Base-by-base conservation (phyloP, 2,888 invertebrate genomes). In the Orthosia incerta region DNA sequence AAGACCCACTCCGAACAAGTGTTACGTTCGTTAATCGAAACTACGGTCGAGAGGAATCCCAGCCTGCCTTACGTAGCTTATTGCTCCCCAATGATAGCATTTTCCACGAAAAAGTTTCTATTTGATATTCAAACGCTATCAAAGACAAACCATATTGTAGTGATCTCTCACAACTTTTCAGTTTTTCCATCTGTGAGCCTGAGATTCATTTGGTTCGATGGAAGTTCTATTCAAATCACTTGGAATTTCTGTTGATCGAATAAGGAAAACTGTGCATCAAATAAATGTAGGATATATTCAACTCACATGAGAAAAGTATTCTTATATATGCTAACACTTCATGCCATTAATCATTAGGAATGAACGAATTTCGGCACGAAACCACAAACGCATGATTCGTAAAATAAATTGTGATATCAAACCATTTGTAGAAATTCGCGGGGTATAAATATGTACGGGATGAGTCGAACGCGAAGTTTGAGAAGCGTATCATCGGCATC, bases 401-500 rank as follows among this genome's bases (percentile, higher is more conserved):
- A 65, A 81, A 76, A 83, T 87, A 84, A 89, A 85, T 88, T 88
- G 86, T 89, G 82, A 85, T 84, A 87, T 86, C 88, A 90, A 89
- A 88, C 90, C 89, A 91, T 92, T 92, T 91, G 89, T 89, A 89
- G 86, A 77, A 71, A 78, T 80, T 75, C 72, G 65, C 51, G 87
- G 87, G 78, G 86, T 74, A 73, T 86, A 89, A 88, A 88, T 86
- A 87, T 88, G 85, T 87, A 85, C 62, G 67, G 69, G 87, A 87
- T 89, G 88, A 89, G 83, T 87, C 86, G 87, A 89, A 87, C 84
- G 88, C 86, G 89, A 89, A 92, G 90, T 92, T 91, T 92, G 89
- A 92, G 89, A 89, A 90, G 89, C 91, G 91, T 93, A 93, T 93
- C 93, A 93, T 93, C 90, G 92, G 92, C 92, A 90, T 91, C 93